Evolutionary conservation across 2,113 vertebrate species (phyloP).

Genomic region (Tinamus guttatus): DNA sequence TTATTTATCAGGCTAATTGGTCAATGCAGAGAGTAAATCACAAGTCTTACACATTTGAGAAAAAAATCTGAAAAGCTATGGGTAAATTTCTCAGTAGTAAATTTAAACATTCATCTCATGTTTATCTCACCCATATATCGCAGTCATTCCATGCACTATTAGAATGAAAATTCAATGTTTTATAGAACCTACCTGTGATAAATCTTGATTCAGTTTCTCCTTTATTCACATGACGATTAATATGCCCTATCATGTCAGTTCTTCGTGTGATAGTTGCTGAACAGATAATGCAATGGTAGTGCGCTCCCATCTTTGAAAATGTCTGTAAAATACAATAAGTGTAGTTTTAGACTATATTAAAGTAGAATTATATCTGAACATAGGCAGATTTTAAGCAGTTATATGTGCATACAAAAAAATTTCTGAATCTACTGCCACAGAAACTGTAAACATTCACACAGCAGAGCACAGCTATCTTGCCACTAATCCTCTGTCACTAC

Average conservation of each 20-base stretch:
- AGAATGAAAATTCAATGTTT: background rate
- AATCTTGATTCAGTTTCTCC: conserved; percentile 93
- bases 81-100: background rate
- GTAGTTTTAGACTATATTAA: background rate
- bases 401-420: background rate
- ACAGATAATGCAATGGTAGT: conserved; percentile 97
- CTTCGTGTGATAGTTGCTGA: conserved; percentile 91
- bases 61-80: background rate
- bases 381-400: background rate
- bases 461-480: background rate
- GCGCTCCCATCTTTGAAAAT: conserved; percentile 84
- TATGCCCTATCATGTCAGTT: conserved; percentile 94
- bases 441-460: background rate
- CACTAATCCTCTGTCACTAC: background rate
- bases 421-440: background rate
- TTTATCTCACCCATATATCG: background rate
- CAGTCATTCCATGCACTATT: rapidly evolving
- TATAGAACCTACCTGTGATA: conserved; percentile 68
- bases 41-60: background rate
- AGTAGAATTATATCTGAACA: background rate
- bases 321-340: conserved; percentile 68
- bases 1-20: background rate
- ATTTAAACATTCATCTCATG: background rate
- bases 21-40: background rate
- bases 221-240: conserved; percentile 93